These are phyloP conservation scores for Melolontha melolontha DNA, from an alignment of 2,888 invertebrate species.

Conservation along the genomic window DNA sequence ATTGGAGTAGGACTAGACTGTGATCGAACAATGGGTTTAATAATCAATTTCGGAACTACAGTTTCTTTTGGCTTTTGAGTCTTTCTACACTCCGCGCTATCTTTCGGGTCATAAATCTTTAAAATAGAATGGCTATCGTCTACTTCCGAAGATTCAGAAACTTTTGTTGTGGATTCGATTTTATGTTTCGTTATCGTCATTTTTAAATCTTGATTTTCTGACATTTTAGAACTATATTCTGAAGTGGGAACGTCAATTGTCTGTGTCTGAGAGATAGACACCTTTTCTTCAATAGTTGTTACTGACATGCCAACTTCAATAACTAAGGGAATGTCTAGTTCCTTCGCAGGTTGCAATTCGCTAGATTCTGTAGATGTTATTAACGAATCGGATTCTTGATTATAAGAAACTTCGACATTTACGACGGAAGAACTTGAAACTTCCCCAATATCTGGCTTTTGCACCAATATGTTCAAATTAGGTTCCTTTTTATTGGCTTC, in stretches of 20 bases:
- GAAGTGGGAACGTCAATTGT: slow-evolving; percentile 45
- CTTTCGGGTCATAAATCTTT: slow-evolving; percentile 61
- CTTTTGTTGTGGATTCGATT: slow-evolving; percentile 54
- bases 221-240: slow-evolving; percentile 57
- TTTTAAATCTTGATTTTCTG: slow-evolving; percentile 56
- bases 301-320: slow-evolving; percentile 28
- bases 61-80: slow-evolving; percentile 44
- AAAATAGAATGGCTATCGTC: slow-evolving; percentile 60
- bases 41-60: slow-evolving; percentile 45
- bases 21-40: slow-evolving; percentile 48
- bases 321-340: slow-evolving; percentile 12
- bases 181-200: slow-evolving; percentile 64
- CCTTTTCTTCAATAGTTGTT: slow-evolving; percentile 7
- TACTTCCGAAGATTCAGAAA: slow-evolving; percentile 25
- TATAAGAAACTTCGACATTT: slow-evolving; percentile 6
- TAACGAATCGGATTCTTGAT: slow-evolving; percentile 18
- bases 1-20: slow-evolving; percentile 24
- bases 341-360: slow-evolving; percentile 50
- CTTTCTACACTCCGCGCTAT: slow-evolving; percentile 44
- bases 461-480: not conserved
- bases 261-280: not conserved
- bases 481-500: slow-evolving; percentile 28
- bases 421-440: slow-evolving; percentile 24
- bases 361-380: slow-evolving; percentile 10
- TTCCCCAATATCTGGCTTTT: slow-evolving; percentile 32